Evolutionary conservation across 2,797 vertebrate species (phyloP), one percentile per base, ranked within the genome.

Genomic region (Poeciliopsis gracilis): DNA sequence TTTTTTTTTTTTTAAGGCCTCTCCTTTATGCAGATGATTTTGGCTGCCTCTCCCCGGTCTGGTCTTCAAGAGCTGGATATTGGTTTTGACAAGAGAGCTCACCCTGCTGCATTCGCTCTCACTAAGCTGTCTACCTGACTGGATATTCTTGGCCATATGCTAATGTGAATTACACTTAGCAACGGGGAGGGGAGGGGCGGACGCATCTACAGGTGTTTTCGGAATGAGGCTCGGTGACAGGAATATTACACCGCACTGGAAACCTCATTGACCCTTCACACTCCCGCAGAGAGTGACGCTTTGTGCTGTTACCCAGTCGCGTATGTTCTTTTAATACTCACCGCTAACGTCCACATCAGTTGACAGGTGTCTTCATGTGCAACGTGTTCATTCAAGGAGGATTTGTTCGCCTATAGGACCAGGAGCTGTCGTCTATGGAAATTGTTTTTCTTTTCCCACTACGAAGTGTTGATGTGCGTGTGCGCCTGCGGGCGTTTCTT

Each of bases 1-100:
- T 94, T 94, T 94, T 51, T 51, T 47, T 51, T 53, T 53, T 53
- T 53, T 94, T 85, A 87, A 90, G 91, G 92, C 91, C 90, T 93
- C 87, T 94, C 90, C 90, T 92, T 93, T 93, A 93, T 92, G 92
- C 89, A 90, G 91, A 93, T 92, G 86, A 90, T 91, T 92, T 89
- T 90, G 89, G 88, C 92, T 92, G 85, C 88, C 88, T 85, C 91
- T 91, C 84, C 87, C 82, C 80, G 69, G 86, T 90, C 89, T 89
- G 80, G 87, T 93, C 92, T 91, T 91, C 77, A 89, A 89, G 90
- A 92, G 89, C 87, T 84, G 79, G 89, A 91, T 93, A 94, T 94
- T 92, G 91, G 85, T 89, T 93, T 90, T 93, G 94, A 94, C 89
- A 90, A 86, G 93, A 85, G 80, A 84, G 80, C 87, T 93, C 84